Conservation (phyloP, 2,113 vertebrate species). For the Solea senegalensis region DNA sequence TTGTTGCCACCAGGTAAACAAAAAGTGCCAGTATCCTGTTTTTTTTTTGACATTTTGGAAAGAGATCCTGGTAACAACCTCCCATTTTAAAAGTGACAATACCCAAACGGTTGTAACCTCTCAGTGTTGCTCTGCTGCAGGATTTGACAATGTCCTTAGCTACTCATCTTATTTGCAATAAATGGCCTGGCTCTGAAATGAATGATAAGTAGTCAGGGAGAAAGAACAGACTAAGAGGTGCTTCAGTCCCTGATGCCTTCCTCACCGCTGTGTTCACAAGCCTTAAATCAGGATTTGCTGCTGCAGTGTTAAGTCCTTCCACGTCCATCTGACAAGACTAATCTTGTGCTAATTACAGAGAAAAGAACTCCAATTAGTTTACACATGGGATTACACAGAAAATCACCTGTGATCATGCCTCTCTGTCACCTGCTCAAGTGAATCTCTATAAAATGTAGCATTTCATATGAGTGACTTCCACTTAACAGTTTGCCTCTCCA, state of each 20-base stretch:
- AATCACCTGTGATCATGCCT: slow-evolving; percentile 67
- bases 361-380: slow-evolving; percentile 66
- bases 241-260: slow-evolving; percentile 26
- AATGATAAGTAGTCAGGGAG: slow-evolving; percentile 31
- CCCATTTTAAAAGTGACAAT: not conserved
- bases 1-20: not conserved
- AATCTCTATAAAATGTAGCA: slow-evolving; percentile 2
- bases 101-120: not conserved
- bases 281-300: slow-evolving; percentile 60
- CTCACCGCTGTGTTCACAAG: slow-evolving; percentile 33
- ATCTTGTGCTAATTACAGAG: slow-evolving; percentile 72
- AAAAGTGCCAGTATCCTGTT: slow-evolving; percentile 15
- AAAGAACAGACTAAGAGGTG: slow-evolving; percentile 9
- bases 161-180: slow-evolving; percentile 31
- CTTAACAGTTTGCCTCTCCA: not conserved
- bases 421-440: slow-evolving; percentile 10
- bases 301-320: slow-evolving; percentile 55
- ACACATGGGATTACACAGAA: slow-evolving; percentile 54
- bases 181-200: slow-evolving; percentile 31
- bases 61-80: slow-evolving; percentile 2
- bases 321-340: slow-evolving; percentile 73
- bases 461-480: slow-evolving; percentile 5
- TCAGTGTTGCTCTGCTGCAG: slow-evolving; percentile 9
- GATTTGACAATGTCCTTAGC: slow-evolving; percentile 43
- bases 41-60: slow-evolving; percentile 6